Evolutionary conservation across 2,888 invertebrate genomes (phyloP).

Genomic region (Ennomos fuscantarius): DNA sequence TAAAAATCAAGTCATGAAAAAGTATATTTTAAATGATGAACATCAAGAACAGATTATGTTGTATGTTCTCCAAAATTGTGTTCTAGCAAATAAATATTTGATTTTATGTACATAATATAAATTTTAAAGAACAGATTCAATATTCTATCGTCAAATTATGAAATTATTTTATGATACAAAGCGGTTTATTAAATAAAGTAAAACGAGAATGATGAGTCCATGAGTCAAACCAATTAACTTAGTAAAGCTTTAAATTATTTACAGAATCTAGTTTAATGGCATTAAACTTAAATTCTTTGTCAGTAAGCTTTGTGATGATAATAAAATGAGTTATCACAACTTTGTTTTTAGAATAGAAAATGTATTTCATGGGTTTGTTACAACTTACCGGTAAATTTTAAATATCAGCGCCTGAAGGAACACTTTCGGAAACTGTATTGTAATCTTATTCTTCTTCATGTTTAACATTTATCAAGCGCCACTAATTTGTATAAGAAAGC

Average conservation of each 20-base stretch:
- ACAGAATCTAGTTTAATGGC: background rate
- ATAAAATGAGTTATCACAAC: slow-evolving; percentile 7
- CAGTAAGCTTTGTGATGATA: slow-evolving; percentile 23
- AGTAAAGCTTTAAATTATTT: slow-evolving; percentile 9
- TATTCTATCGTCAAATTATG: background rate
- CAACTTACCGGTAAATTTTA: slow-evolving; percentile 10
- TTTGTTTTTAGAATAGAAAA: slow-evolving; percentile 6
- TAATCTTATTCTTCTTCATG: too few relatives aligned
- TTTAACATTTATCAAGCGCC: too few relatives aligned
- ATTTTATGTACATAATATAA: too few relatives aligned
- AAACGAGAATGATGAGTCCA: too few relatives aligned
- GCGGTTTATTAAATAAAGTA: background rate
- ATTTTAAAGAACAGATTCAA: too few relatives aligned
- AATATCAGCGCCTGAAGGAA: slow-evolving; percentile 1
- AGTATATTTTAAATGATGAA: slow-evolving; percentile 28
- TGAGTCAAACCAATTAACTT: slow-evolving; percentile 15
- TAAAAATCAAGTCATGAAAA: slow-evolving; percentile 27
- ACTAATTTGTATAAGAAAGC: too few relatives aligned
- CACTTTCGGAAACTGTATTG: slow-evolving; percentile 3
- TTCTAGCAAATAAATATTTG: too few relatives aligned
- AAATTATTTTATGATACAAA: background rate
- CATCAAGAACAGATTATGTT: slow-evolving; percentile 3
- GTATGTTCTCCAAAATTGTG: too few relatives aligned
- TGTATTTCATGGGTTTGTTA: background rate
- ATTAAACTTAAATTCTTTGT: slow-evolving; percentile 3